Base-by-base conservation (phyloP, 2,113 vertebrate genomes). In the Crocuta crocuta region DNA sequence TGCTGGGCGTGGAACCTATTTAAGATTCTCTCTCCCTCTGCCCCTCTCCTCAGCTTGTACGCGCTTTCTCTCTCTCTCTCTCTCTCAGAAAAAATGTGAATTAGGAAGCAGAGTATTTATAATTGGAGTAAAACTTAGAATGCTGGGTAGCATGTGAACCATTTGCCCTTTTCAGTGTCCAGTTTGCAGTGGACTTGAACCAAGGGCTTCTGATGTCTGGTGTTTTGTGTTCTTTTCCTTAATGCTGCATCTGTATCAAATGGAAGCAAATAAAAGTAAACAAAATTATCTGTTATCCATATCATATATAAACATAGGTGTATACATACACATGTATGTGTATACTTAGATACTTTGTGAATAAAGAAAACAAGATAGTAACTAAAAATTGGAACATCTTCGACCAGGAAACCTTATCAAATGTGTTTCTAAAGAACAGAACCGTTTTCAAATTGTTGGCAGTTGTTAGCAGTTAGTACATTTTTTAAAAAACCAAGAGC, bases 381-480 rank as follows among this genome's bases (percentile, higher is more conserved):
- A 24, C 45, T 93, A 55, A 66, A 92, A 79, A 8, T n/a, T 39
- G 43, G 43, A 91, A 76, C 24, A 33, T 78, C 68, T 80, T 81
- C 58, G 86, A 71, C 33, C 58, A 78, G 58, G 65, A 88, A 61
- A 73, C 31, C 78, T 94, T 70, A 63, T 70, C 66, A 68, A 55
- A 87, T 55, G 0, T n/a, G 68, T 91, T 95, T 74, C 79, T 85
- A 90, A 92, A 76, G 53, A 71, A 70, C 9, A 84, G 66, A 84
- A 95, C 53, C n/a, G 58, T 91, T 92, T 98, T 95, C 83, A 84
- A 91, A 63, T 85, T 87, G 35, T 61, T 61, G 58, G 58, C 58
- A 23, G 21, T 23, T 61, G 21, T 21, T 61, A 61, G 58, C 58
- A 61, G 21, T 61, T 23, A 61, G 58, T 61, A 23, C 58, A 61